These are phyloP conservation scores for Agrochola macilenta DNA, from an alignment of 2,888 invertebrate genomes.

Conservation along the genomic window DNA sequence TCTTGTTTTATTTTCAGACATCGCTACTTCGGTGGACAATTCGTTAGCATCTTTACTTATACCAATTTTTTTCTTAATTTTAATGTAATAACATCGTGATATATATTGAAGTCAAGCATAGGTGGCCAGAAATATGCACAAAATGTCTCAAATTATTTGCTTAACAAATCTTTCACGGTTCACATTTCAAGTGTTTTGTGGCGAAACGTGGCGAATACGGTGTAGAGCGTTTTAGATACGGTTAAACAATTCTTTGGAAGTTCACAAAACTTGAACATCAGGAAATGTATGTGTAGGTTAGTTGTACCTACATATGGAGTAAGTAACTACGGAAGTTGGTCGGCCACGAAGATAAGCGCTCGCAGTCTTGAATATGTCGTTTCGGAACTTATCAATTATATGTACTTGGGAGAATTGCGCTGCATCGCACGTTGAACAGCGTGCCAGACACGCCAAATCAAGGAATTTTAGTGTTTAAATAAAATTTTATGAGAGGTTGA, in stretches of 20 bases:
- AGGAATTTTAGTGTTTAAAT: not conserved
- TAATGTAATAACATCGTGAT: constrained; percentile 53
- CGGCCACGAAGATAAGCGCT: constrained; percentile 52
- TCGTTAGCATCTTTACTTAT: constrained; percentile 59
- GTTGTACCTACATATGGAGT: constrained; percentile 39
- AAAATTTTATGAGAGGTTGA: not conserved
- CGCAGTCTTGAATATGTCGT: constrained; percentile 59
- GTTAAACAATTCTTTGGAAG: constrained; percentile 67
- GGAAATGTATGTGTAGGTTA: constrained; percentile 54
- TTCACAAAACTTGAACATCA: constrained; percentile 68
- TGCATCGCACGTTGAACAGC: constrained; percentile 28
- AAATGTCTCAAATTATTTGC: constrained; percentile 49
- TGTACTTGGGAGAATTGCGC: constrained; percentile 20
- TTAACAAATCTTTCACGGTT: constrained; percentile 68
- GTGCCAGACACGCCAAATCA: not conserved
- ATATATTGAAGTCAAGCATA: constrained; percentile 21
- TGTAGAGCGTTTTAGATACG: constrained; percentile 70
- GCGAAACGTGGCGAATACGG: constrained; percentile 68
- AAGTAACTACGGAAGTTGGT: constrained; percentile 64
- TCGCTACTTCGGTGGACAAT: constrained; percentile 50
- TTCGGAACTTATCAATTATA: constrained; percentile 56
- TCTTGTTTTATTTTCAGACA: constrained; percentile 57
- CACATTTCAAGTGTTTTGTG: constrained; percentile 68
- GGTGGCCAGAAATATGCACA: constrained; percentile 49
- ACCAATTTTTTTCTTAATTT: constrained; percentile 62